Percentiles rank a stretch among this genome's conserved stretches.
Evolutionary conservation across 2,888 invertebrate genomes (phyloP).

Genomic region (Deroplatys truncata): DNA sequence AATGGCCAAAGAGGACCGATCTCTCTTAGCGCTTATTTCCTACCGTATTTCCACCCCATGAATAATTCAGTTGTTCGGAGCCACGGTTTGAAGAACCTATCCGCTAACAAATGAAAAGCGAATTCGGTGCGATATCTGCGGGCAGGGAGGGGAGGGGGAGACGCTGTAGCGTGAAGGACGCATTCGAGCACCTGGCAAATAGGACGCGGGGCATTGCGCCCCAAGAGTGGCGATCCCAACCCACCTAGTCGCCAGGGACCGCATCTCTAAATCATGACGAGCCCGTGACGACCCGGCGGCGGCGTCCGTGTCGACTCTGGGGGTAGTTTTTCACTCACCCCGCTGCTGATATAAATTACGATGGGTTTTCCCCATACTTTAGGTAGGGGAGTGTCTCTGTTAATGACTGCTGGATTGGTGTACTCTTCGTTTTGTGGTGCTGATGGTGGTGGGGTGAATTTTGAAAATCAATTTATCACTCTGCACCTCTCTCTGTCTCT

Average conservation of each 20-base stretch:
- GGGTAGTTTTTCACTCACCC: neutral
- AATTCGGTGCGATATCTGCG: neutral
- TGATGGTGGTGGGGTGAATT: conserved; percentile 22
- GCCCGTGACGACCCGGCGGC: neutral
- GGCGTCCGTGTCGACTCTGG: neutral
- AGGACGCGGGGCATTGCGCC: neutral
- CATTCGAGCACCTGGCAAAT: neutral
- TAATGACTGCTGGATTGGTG: conserved; percentile 27
- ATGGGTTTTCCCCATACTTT: conserved; percentile 3
- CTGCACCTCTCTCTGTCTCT: conserved; percentile 18
- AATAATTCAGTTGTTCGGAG: neutral
- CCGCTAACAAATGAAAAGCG: neutral
- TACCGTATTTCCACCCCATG: neutral
- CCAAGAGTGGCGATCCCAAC: neutral
- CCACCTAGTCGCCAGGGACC: neutral
- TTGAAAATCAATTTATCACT: conserved; percentile 33
- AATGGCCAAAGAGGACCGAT: neutral
- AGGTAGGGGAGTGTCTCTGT: conserved; percentile 4
- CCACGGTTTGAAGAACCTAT: neutral
- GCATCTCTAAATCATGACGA: conserved; percentile 11
- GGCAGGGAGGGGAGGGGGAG: neutral
- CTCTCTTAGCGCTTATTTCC: neutral
- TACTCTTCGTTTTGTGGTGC: conserved; percentile 30
- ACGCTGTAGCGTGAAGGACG: neutral
- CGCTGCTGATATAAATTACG: conserved; percentile 11